Conservation (phyloP, 2,888 invertebrate species). For the Acleris laterana region DNA sequence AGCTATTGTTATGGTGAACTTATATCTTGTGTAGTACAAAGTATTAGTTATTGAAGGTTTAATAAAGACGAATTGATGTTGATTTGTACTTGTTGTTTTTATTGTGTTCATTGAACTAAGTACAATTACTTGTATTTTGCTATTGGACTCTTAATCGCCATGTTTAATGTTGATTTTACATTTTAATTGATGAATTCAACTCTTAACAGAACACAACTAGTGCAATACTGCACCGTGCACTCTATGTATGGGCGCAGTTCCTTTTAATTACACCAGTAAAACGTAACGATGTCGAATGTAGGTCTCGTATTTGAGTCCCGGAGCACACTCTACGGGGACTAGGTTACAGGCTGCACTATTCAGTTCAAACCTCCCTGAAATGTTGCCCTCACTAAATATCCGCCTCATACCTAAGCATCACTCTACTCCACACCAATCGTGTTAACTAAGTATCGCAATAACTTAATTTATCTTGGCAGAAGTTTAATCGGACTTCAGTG, state of each 20-base stretch:
- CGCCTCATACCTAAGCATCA: not conserved
- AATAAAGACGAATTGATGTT: conserved; percentile 84
- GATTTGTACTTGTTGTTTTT: conserved; percentile 32
- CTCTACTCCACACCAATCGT: not conserved
- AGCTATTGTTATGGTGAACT: conserved; percentile 56
- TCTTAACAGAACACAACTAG: no score
- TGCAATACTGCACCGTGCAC: no score
- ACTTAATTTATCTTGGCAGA: not conserved
- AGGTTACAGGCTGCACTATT: not conserved
- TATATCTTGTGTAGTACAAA: conserved; percentile 82
- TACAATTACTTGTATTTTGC: no score
- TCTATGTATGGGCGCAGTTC: not conserved
- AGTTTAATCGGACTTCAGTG: conserved; percentile 1
- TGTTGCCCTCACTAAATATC: not conserved
- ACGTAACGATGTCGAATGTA: conserved; percentile 6
- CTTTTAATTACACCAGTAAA: not conserved
- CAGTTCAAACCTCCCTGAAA: not conserved
- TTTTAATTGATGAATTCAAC: no score
- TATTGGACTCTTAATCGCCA: no score
- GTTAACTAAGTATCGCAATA: not conserved
- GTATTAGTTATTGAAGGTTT: conserved; percentile 73
- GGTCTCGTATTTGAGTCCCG: conserved; percentile 3
- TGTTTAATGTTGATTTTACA: no score
- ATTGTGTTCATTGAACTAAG: not conserved
- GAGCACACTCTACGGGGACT: not conserved